A percentile compares a stretch with the other conserved stretches of the same genome.
Evolutionary conservation across 2,888 invertebrate species (phyloP).

Genomic region (Pachydiplax longipennis): DNA sequence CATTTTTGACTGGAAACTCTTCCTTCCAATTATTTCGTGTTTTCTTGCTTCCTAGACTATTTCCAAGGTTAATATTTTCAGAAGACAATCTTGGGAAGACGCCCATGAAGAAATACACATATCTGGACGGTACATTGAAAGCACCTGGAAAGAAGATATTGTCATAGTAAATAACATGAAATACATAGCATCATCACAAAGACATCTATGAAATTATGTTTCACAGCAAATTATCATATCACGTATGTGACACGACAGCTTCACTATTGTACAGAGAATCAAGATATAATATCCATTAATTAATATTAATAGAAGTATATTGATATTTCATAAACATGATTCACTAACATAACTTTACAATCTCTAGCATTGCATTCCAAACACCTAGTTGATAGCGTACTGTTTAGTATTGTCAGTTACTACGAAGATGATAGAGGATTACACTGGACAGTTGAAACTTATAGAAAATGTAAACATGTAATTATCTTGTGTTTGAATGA

Average conservation of each 20-base stretch:
- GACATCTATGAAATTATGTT: too few species aligned
- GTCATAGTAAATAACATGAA: not conserved
- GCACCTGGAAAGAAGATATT: not conserved
- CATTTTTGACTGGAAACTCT: not conserved
- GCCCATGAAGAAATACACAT: not conserved
- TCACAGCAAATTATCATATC: not conserved
- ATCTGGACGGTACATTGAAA: not conserved
- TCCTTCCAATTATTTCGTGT: not conserved
- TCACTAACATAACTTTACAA: not conserved
- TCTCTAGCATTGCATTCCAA: not conserved
- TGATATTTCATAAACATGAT: not conserved
- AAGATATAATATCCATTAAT: too few species aligned
- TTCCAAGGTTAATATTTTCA: not conserved
- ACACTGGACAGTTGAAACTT: not conserved
- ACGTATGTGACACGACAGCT: not conserved
- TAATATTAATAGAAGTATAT: not conserved
- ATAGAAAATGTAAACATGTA: not conserved
- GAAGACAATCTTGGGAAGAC: not conserved
- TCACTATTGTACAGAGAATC: not conserved
- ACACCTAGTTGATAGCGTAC: not conserved
- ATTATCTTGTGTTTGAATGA: not conserved
- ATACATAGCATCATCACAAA: too few species aligned
- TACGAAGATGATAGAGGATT: not conserved
- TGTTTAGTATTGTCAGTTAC: not conserved
- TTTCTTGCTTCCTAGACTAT: not conserved